Conservation (phyloP, 2,888 invertebrate species). For the Acleris laterana region DNA sequence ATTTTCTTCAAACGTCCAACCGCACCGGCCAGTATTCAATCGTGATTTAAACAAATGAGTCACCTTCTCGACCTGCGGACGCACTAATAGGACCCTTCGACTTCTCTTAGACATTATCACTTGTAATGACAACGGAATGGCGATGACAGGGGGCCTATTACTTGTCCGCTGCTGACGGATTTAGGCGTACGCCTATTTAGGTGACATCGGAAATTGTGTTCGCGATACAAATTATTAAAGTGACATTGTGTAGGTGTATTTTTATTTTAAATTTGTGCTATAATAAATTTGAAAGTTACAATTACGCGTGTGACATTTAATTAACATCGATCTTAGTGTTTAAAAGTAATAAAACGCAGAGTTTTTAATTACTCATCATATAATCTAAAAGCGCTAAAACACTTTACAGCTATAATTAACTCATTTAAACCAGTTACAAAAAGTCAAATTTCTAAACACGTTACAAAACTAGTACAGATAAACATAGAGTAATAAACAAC, state of each 20-base stretch:
- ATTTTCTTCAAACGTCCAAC: constrained; percentile 24
- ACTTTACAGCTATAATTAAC: constrained; percentile 24
- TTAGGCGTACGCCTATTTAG: constrained; percentile 69
- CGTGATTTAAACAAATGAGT: constrained; percentile 32
- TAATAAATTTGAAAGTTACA: constrained; percentile 3
- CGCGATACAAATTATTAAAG: constrained; percentile 47
- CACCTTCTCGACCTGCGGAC: constrained; percentile 44
- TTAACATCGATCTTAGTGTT: constrained; percentile 6
- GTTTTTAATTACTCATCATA: constrained; percentile 30
- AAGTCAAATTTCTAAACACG: constrained; percentile 53
- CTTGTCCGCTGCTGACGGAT: constrained; percentile 60
- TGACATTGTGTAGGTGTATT: constrained; percentile 6
- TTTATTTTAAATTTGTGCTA: not conserved
- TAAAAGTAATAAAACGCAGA: constrained; percentile 16
- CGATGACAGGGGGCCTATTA: constrained; percentile 54
- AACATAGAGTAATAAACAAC: constrained; percentile 78
- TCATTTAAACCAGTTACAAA: constrained; percentile 41
- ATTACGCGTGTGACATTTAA: constrained; percentile 12
- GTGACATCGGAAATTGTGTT: constrained; percentile 65
- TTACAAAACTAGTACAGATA: constrained; percentile 65
- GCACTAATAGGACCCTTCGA: constrained; percentile 57
- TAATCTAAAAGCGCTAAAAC: constrained; percentile 35
- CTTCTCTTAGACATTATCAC: constrained; percentile 59
- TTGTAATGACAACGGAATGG: constrained; percentile 60
- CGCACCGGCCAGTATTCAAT: constrained; percentile 27